These are phyloP conservation scores for Ooceraea biroi DNA, from an alignment of 1,140 invertebrate genomes.

Conservation along the genomic window DNA sequence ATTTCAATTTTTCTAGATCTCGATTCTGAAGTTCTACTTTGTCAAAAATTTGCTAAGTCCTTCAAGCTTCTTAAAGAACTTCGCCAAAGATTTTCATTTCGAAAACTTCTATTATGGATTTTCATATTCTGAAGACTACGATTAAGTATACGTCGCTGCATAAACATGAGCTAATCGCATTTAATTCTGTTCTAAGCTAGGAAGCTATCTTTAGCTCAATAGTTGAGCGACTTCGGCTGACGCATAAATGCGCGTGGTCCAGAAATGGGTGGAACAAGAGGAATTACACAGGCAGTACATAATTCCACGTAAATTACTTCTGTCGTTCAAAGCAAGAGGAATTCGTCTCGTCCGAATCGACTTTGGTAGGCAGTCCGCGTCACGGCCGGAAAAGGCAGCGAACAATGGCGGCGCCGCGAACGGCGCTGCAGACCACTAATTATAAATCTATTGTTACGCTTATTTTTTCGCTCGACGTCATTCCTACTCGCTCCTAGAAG, in stretches of 20 bases:
- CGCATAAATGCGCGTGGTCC: conserved; percentile 31
- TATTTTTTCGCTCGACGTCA: conserved; percentile 79
- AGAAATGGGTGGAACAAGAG: conserved; percentile 52
- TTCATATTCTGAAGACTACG: neutral
- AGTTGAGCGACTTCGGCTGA: conserved; percentile 16
- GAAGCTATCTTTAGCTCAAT: conserved; percentile 16
- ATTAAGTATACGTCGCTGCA: neutral
- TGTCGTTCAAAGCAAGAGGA: conserved; percentile 47
- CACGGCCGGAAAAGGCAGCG: conserved; percentile 71
- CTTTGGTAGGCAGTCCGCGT: conserved; percentile 63
- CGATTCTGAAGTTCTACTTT: neutral
- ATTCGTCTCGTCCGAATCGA: conserved; percentile 65
- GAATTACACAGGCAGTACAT: conserved; percentile 46
- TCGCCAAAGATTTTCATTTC: neutral
- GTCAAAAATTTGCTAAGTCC: neutral
- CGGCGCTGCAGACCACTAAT: conserved; percentile 78
- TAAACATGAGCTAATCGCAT: neutral
- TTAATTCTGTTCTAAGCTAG: conserved; percentile 4
- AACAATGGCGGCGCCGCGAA: conserved; percentile 60
- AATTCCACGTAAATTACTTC: conserved; percentile 60
- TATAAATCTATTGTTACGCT: conserved; percentile 81
- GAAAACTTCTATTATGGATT: neutral
- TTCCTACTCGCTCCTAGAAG: conserved; percentile 68
- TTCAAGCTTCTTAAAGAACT: neutral
- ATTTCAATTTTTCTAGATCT: neutral